phyloP scores from a whole-genome alignment of 2,888 invertebrate species.

The Crioceris asparagi region DNA sequence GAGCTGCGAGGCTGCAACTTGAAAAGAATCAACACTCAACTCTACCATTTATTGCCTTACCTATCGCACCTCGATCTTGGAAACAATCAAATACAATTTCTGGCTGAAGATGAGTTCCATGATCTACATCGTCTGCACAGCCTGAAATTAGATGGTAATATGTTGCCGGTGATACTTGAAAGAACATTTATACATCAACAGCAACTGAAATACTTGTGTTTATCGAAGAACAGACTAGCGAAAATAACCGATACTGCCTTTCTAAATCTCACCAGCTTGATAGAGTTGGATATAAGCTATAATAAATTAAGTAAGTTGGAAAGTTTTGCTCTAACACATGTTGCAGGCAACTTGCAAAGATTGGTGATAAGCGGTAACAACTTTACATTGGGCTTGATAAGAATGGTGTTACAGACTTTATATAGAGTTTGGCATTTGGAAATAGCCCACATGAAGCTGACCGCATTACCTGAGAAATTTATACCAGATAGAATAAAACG shows the following conservation, averaged over 20 bases:
- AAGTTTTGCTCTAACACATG: conserved; percentile 47
- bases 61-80: conserved; percentile 66
- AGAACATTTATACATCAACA: conserved; percentile 52
- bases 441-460: conserved; percentile 49
- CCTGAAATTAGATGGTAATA: conserved; percentile 64
- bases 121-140: conserved; percentile 54
- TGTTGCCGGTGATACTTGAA: conserved; percentile 63
- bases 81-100: conserved; percentile 64
- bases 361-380: conserved; percentile 68
- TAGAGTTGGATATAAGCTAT: conserved; percentile 62
- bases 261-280: conserved; percentile 56
- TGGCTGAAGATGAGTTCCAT: conserved; percentile 60
- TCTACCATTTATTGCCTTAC: conserved; percentile 64
- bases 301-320: conserved; percentile 64
- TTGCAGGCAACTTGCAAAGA: conserved; percentile 50
- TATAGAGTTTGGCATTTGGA: conserved; percentile 47
- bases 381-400: conserved; percentile 45
- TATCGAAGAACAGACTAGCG: conserved; percentile 64
- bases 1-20: conserved; percentile 64
- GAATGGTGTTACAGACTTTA: conserved; percentile 46
- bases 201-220: conserved; percentile 38
- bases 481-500: conserved; percentile 50
- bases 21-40: conserved; percentile 63
- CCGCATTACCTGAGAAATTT: conserved; percentile 43
- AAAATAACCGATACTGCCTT: conserved; percentile 65